Evolutionary conservation across 2,797 vertebrate species (phyloP), one percentile per base, ranked within the genome.

Genomic region (Semaprochilodus insignis): DNA sequence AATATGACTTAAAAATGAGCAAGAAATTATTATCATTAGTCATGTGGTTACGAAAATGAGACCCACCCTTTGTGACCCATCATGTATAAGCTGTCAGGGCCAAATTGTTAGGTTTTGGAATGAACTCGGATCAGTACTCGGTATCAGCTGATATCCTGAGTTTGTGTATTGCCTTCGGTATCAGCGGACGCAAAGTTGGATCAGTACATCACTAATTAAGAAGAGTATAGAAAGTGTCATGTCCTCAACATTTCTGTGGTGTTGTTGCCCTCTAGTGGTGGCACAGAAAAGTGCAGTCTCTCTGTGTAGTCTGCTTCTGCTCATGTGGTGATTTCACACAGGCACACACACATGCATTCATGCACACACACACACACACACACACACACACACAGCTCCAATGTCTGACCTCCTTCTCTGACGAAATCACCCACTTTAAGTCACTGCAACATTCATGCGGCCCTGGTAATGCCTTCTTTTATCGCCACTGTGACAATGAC

Each of bases 201-300:
- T 31, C 31, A 31, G 31, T 31, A 31, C 31, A 48, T 48, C 44
- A 13, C 44, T 48, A 48, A 54, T 54, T 62, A 27, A 11, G 31
- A 40, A 2, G 4, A 27, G 60, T 27, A 63, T 11, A 25, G 10
- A 34, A 66, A 66, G 17, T 36, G 6, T 34, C 3, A 34, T 6
- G 10, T 81, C 69, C 73, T 84, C 89, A 72, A 54, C 5, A 91
- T 93, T 91, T 90, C 79, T 93, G 83, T 82, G 89, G 78, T 86
- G 78, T 80, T 91, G 85, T 89, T 87, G 91, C 94, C 94, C 93
- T 93, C 94, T 95, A 90, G 88, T 93, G 94, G 92, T 77, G 66
- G 55, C 54, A 80, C 10, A 69, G 27, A 8, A 44, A 40, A 78
- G 66, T 81, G 60, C 40, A 67, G 17, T 0, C 11, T 48, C 36